Percentiles rank a stretch among this genome's conserved stretches.
These are phyloP conservation scores for Dione vanillae DNA, from an alignment of 2,888 invertebrate species.

Conservation along the genomic window DNA sequence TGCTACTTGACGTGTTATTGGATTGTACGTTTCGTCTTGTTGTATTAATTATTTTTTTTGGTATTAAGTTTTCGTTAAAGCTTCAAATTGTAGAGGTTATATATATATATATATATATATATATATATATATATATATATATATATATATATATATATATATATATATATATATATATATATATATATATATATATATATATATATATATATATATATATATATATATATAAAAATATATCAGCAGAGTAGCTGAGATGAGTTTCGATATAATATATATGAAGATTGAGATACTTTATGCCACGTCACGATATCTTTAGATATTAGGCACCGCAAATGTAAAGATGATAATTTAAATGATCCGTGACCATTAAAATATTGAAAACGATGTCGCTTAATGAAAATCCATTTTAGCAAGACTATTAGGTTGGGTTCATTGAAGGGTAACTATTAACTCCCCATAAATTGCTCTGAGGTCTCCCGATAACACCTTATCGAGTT, in stretches of 20 bases:
- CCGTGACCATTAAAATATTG: slow-evolving; percentile 40
- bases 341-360: slow-evolving; percentile 6
- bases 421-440: slow-evolving; percentile 58
- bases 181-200: no score
- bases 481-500: slow-evolving; percentile 79
- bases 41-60: no score
- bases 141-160: no score
- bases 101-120: no score
- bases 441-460: slow-evolving; percentile 75
- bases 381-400: slow-evolving; percentile 47
- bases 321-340: neutral
- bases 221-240: no score
- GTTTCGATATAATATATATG: neutral
- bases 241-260: no score
- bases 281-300: neutral
- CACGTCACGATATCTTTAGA: neutral
- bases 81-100: no score
- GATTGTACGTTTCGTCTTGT: neutral
- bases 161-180: no score
- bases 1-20: slow-evolving; percentile 24
- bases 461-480: slow-evolving; percentile 71
- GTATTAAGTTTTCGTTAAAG: neutral
- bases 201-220: no score
- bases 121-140: no score
- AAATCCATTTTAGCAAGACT: slow-evolving; percentile 48